Percentiles rank a stretch among this genome's conserved stretches.
These are phyloP conservation scores for Pecten maximus DNA, from an alignment of 2,888 invertebrate species.

Conservation along the genomic window DNA sequence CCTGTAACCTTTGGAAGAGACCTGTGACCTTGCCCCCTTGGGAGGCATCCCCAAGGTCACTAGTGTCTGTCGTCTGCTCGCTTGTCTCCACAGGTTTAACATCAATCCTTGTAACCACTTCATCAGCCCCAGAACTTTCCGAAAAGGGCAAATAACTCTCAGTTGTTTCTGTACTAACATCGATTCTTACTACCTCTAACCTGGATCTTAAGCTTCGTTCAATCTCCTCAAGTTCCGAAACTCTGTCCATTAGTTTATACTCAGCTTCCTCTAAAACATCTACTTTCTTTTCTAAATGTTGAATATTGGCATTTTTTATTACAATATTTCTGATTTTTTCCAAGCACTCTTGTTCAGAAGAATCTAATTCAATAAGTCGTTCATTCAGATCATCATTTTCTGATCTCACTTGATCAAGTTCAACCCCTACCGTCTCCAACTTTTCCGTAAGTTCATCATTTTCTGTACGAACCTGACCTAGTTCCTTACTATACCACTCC, in stretches of 20 bases:
- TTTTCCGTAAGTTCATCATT: conserved; percentile 44
- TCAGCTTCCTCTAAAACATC: conserved; percentile 68
- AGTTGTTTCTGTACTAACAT: neutral
- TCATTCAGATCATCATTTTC: conserved; percentile 71
- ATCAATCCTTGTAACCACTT: neutral
- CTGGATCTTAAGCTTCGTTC: conserved; percentile 58
- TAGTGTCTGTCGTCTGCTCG: conserved; percentile 53
- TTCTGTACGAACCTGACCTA: conserved; percentile 48
- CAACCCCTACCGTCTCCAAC: conserved; percentile 53
- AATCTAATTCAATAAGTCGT: conserved; percentile 64
- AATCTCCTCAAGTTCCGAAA: conserved; percentile 67
- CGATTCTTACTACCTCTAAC: conserved; percentile 44
- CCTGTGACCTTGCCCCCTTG: conserved; percentile 62
- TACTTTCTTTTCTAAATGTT: conserved; percentile 58
- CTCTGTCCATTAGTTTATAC: conserved; percentile 66
- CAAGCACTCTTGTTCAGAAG: conserved; percentile 61
- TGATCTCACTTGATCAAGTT: conserved; percentile 62
- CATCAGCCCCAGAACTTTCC: conserved; percentile 40
- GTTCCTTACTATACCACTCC: conserved; percentile 28
- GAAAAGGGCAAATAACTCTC: conserved; percentile 2
- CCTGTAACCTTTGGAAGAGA: conserved; percentile 71
- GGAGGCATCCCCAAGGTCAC: conserved; percentile 62
- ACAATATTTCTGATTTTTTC: conserved; percentile 55
- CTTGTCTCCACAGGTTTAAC: neutral
- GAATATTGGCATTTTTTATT: conserved; percentile 50